Conservation (phyloP, 2,113 vertebrate genomes). For the Myotis davidii region DNA sequence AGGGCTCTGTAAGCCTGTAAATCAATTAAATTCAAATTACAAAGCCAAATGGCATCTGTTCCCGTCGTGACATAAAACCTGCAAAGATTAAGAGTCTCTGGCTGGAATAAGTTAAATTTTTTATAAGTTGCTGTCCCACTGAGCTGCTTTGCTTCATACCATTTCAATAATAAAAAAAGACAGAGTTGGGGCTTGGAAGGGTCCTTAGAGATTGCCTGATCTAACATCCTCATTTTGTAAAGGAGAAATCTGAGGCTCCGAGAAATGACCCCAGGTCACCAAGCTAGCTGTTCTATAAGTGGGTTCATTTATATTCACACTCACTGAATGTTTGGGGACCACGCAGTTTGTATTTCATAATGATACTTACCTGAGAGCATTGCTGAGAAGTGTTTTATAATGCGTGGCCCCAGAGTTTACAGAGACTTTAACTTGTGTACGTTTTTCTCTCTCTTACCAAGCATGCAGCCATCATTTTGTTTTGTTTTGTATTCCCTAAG, state of each 20-base stretch:
- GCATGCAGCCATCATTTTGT: neutral
- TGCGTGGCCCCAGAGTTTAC: neutral
- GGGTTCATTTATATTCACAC: constrained; percentile 37
- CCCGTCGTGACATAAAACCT: constrained; percentile 50
- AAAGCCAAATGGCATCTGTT: constrained; percentile 69
- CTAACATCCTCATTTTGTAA: constrained; percentile 45
- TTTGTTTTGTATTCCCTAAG: neutral
- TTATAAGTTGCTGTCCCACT: neutral
- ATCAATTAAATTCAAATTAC: constrained; percentile 74
- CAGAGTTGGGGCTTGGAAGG: neutral
- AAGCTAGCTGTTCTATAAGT: neutral
- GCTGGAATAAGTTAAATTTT: constrained; percentile 30
- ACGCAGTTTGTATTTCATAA: constrained; percentile 48
- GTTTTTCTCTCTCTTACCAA: constrained; percentile 5
- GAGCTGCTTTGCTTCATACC: constrained; percentile 37
- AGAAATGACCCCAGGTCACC: neutral
- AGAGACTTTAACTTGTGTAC: constrained; percentile 47
- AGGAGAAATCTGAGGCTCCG: neutral
- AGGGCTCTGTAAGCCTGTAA: neutral
- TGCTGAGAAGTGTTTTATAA: constrained; percentile 30
- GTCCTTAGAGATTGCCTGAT: neutral
- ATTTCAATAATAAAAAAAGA: constrained; percentile 6
- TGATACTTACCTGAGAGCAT: constrained; percentile 50
- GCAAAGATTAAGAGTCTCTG: constrained; percentile 51
- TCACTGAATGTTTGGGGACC: neutral